Conservation (phyloP, 2,113 vertebrate genomes). For the Aphyosemion australe region DNA sequence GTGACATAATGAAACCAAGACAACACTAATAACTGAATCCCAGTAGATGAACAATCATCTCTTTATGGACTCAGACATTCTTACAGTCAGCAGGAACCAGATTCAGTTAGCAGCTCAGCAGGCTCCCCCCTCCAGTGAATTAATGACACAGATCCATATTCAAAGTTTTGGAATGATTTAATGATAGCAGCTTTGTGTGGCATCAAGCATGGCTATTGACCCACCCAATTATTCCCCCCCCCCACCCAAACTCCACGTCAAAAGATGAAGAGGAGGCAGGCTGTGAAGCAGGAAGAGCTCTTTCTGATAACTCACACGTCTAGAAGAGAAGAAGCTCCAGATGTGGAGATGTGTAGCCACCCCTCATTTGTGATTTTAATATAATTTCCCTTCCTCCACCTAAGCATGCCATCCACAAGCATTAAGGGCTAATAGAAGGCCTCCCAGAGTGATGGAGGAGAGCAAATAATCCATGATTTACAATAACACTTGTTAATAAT, state of each 20-base stretch:
- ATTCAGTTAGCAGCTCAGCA: conserved; percentile 51
- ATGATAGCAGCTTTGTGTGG: conserved; percentile 49
- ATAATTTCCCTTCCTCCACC: too few relatives aligned
- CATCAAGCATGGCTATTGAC: conserved; percentile 52
- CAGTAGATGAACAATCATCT: conserved; percentile 7
- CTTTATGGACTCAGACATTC: conserved; percentile 36
- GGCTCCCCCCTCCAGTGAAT: conserved; percentile 49
- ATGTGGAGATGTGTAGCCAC: conserved; percentile 26
- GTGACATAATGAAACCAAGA: not conserved
- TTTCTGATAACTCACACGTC: conserved; percentile 19
- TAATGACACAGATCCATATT: conserved; percentile 71
- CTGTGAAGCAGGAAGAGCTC: not conserved
- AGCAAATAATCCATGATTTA: conserved; percentile 76
- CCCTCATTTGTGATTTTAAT: too few relatives aligned
- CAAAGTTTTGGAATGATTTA: conserved; percentile 69
- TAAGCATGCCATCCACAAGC: conserved; percentile 5
- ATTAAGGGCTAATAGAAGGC: conserved; percentile 1
- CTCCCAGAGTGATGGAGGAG: conserved; percentile 18
- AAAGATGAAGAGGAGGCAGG: conserved; percentile 1
- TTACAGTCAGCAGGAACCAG: conserved; percentile 48
- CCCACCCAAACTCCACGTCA: conserved; percentile 29
- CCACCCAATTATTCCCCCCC: conserved; percentile 61
- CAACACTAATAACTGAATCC: conserved; percentile 17
- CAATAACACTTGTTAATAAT: conserved; percentile 74
- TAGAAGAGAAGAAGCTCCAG: conserved; percentile 33